These are phyloP conservation scores for Elgaria multicarinata DNA, from an alignment of 2,113 vertebrate species.

Conservation along the genomic window DNA sequence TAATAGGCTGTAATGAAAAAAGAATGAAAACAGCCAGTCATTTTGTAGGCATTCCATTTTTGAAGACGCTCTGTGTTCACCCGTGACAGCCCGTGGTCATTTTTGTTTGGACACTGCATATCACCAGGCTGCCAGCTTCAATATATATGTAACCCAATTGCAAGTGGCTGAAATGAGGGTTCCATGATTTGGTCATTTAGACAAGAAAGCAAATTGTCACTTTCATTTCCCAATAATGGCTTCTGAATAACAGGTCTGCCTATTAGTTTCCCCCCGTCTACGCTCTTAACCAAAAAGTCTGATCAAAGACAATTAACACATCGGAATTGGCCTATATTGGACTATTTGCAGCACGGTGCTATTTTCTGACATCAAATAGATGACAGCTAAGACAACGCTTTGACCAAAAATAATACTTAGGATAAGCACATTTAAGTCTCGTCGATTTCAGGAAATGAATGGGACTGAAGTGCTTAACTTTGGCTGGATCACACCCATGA, in stretches of 20 bases:
- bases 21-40: not conserved
- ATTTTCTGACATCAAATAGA: conserved; percentile 59
- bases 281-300: conserved; percentile 46
- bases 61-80: conserved; percentile 26
- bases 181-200: conserved; percentile 69
- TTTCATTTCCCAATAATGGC: conserved; percentile 67
- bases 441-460: not conserved
- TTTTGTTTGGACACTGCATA: conserved; percentile 51
- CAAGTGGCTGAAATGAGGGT: conserved; percentile 63
- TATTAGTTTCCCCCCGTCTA: conserved; percentile 58
- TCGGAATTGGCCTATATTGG: conserved; percentile 59
- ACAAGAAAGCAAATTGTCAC: conserved; percentile 75
- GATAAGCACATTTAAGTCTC: not conserved
- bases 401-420: conserved; percentile 38
- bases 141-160: conserved; percentile 63
- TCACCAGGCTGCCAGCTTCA: conserved; percentile 66
- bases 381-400: conserved; percentile 51
- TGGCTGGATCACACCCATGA: not conserved
- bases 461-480: not conserved
- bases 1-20: not conserved
- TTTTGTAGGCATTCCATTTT: conserved; percentile 21
- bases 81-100: conserved; percentile 56
- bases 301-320: conserved; percentile 64
- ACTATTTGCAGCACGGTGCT: conserved; percentile 51
- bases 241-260: conserved; percentile 60